Evolutionary conservation across 2,113 vertebrate genomes (phyloP).

Genomic region (Channa argus): DNA sequence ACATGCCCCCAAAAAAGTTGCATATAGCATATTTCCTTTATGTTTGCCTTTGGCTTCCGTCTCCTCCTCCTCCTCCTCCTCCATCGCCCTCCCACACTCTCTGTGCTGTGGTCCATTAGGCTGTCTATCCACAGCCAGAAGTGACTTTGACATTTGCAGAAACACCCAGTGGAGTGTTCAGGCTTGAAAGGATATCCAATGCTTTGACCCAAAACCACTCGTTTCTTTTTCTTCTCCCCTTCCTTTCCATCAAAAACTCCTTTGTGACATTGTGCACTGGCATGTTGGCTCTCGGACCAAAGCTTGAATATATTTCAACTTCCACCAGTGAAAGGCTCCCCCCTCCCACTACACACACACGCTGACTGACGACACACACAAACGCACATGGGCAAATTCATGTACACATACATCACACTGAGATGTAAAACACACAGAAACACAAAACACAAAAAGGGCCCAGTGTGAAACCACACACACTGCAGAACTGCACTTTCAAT

Average conservation of each 20-base stretch:
- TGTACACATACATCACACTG: conserved; percentile 5
- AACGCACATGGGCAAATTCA: background rate
- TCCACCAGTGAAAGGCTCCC: conserved; percentile 48
- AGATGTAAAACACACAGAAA: conserved; percentile 34
- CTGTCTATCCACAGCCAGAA: conserved; percentile 74
- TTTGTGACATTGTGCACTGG: conserved; percentile 73
- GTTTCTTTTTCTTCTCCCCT: conserved; percentile 61
- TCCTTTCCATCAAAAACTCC: conserved; percentile 73
- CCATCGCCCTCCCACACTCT: conserved; percentile 49
- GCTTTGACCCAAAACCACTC: conserved; percentile 77
- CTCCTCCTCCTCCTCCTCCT: conserved; percentile 38
- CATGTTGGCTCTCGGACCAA: conserved; percentile 66
- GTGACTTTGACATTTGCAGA: conserved; percentile 80
- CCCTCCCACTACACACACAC: conserved; percentile 22
- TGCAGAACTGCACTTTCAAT: conserved; percentile 50
- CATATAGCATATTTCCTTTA: conserved; percentile 46
- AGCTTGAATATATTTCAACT: conserved; percentile 67
- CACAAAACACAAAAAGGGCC: conserved; percentile 38
- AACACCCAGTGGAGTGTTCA: conserved; percentile 76
- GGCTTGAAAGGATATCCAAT: conserved; percentile 77
- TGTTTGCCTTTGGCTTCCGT: conserved; percentile 47
- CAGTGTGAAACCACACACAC: conserved; percentile 40
- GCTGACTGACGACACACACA: background rate
- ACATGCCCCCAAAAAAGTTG: conserved; percentile 14
- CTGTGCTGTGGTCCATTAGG: conserved; percentile 76